Conservation (phyloP, 1,140 invertebrate genomes). For the Hylaeus volcanicus region DNA sequence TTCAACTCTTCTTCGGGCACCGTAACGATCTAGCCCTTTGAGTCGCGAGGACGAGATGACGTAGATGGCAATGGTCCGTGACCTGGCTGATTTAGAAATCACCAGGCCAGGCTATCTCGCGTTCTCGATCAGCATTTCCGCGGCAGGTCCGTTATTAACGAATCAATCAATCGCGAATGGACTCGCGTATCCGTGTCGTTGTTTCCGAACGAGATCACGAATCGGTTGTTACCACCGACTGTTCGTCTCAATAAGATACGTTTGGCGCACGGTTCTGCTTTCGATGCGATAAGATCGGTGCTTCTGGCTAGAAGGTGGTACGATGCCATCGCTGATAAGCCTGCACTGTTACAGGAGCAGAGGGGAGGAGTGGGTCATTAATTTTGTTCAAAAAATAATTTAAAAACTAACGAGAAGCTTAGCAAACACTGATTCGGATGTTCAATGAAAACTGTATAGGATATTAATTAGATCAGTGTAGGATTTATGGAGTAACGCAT, state of each 20-base stretch:
- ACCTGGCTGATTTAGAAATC: constrained; percentile 33
- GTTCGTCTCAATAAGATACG: constrained; percentile 24
- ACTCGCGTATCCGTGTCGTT: background rate
- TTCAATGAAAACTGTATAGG: no score
- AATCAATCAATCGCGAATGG: constrained; percentile 25
- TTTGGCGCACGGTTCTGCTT: constrained; percentile 28
- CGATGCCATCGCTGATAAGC: constrained; percentile 51
- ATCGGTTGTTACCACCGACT: background rate
- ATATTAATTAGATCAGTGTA: no score
- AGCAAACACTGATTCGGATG: no score
- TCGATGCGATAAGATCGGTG: constrained; percentile 52
- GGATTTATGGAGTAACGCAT: no score
- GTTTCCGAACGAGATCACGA: background rate
- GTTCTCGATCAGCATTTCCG: constrained; percentile 18
- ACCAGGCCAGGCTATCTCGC: constrained; percentile 19
- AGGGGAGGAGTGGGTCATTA: background rate
- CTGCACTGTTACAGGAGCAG: constrained; percentile 43
- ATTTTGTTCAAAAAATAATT: no score
- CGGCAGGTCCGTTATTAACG: constrained; percentile 20
- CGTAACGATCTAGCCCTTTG: no score
- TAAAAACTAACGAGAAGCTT: no score
- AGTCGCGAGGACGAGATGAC: constrained; percentile 9
- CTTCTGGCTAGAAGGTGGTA: constrained; percentile 26
- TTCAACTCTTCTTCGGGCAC: no score
- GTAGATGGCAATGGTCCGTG: constrained; percentile 29